Evolutionary conservation across 2,888 invertebrate genomes (phyloP), one percentile per base, ranked within the genome.

Genomic region (Sthenelais limicola): DNA sequence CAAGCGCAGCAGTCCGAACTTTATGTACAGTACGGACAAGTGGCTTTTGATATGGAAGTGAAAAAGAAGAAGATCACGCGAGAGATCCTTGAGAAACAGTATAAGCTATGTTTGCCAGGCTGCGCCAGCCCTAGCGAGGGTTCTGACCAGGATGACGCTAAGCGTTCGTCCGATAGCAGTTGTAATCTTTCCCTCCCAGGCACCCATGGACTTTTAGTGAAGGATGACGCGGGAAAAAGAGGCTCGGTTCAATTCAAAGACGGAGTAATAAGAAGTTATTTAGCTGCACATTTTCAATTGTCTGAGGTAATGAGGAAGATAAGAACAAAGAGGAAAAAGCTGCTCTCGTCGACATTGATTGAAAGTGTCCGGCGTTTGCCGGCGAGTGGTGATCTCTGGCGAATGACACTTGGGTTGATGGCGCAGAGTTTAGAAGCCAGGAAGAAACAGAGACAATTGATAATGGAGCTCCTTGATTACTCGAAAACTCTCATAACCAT

Each of bases 331-430:
- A 52, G 52, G 30, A 30, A 52, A 3, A 48, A 47, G 15, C 24
- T 33, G 21, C 26, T 56, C 38, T 56, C 70, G 5, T 43, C 71
- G 2, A 47, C 49, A 5, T 30, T 76, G 73, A 38, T 62, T 3
- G 73, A 76, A 15, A 69, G 72, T 49, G 70, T 75, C 51, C 49
- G 54, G 28, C 70, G 47, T 28, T 72, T 77, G 30, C 77, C 74
- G 24, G 52, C 26, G 0, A 73, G 74, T 5, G 75, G 76, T 15
- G 73, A 73, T 62, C 71, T 76, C 38, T 76, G 76, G 76, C 35
- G 76, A 47, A 75, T 77, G 30, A 72, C 74, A 26, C 69, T 73
- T 32, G 77, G 74, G 9, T 26, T 77, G 62, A 68, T 77, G 52
- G 56, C 48, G 49, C 43, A 43, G 21, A 35, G 62, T 15, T 24